Evolutionary conservation across 2,888 invertebrate genomes (phyloP), one percentile per base, ranked within the genome.

Genomic region (Peribatodes rhomboidaria): DNA sequence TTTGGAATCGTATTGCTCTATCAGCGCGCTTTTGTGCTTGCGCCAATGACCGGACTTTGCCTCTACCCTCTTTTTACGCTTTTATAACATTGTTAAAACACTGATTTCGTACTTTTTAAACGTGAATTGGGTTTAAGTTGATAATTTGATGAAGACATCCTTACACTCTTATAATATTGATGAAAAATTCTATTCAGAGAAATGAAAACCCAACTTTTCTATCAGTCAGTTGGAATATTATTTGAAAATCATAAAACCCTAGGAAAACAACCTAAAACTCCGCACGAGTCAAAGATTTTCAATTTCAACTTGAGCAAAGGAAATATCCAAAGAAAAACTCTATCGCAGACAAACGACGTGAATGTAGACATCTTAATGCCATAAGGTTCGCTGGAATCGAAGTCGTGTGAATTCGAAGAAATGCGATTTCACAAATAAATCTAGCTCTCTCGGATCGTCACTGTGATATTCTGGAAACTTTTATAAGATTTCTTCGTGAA

Each of bases 1-100:
- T 65, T 65, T 63, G 58, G 37, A 66, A 67, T 67, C 54, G 61
- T 65, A 65, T 70, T 67, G 61, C 55, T 61, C 50, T 59, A 63
- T 66, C 35, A 8, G 41, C 22, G 46, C 11, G 10, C n/a, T 37
- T 35, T 37, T 47, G 13, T 7, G 14, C 16, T 42, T 27, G 31
- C 0, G 16, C 18, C 20, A 31, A 31, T 16, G 22, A 14, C 14
- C 16, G 0, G 11, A 11, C 31, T 41, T 42, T 54, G 22, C 8
- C 2, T n/a, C n/a, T 13, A 3, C 7, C 14, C 14, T 39, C 13
- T 41, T 20, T 44, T 44, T 16, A 18, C n/a, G 35, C 6, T 50
- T 33, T 35, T 16, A 11, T 16, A 33, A 16, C 31, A 33, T 50
- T 18, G 1, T 11, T 4, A 20, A 44, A 2, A 16, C 37, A 41